These are phyloP conservation scores for Leiothrix lutea DNA, from an alignment of 2,113 vertebrate species.

Conservation along the genomic window DNA sequence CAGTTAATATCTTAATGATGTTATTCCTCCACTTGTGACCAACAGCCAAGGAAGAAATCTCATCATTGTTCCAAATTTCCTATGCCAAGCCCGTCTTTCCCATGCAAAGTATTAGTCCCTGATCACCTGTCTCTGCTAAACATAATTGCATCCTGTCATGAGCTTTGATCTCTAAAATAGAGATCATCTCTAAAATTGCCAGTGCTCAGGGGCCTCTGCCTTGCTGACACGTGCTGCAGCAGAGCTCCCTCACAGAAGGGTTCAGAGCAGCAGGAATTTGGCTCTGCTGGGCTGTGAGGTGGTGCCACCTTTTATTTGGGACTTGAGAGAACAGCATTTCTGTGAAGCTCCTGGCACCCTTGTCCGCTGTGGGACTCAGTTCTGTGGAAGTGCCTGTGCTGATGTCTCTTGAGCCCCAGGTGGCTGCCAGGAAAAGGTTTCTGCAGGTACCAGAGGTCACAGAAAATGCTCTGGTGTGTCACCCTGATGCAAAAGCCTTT, in stretches of 20 bases:
- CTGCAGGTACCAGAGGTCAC: background rate
- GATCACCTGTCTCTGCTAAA: constrained; percentile 4
- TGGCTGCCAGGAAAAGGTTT: background rate
- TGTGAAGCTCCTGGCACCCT: background rate
- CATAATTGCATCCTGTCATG: background rate
- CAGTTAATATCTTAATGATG: background rate
- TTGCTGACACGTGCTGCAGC: background rate
- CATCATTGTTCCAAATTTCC: background rate
- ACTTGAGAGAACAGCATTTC: background rate
- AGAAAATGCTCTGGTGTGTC: accelerated
- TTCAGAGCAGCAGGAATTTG: background rate
- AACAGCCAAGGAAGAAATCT: background rate
- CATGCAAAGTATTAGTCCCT: background rate
- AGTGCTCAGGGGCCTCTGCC: background rate
- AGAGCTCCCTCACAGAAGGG: background rate
- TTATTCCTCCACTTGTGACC: background rate
- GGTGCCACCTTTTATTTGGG: background rate
- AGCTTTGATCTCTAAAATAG: constrained; percentile 25
- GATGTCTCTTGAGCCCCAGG: background rate
- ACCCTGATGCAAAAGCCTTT: too few relatives aligned
- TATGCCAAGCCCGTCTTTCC: background rate
- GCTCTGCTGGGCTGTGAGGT: background rate
- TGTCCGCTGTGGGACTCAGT: accelerated
- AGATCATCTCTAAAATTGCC: background rate
- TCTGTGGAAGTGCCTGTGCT: background rate